Conservation (phyloP, 2,113 vertebrate species). For the Hemibagrus wyckioides region DNA sequence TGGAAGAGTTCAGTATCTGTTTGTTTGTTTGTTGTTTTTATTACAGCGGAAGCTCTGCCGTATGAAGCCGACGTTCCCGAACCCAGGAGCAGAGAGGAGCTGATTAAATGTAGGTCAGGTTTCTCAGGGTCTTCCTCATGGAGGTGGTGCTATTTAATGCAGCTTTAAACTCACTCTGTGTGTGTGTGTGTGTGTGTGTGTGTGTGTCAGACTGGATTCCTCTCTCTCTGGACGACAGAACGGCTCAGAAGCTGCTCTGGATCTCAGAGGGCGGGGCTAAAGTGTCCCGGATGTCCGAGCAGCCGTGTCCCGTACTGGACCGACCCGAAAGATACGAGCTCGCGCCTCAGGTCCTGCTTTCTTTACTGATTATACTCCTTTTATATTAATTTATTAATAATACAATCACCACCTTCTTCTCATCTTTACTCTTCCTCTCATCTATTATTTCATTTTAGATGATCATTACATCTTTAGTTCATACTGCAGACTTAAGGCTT, state of each 20-base stretch:
- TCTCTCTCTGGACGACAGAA: slow-evolving; percentile 71
- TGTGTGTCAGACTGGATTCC: slow-evolving; percentile 68
- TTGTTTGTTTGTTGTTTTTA: slow-evolving; percentile 4
- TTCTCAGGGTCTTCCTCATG: neutral
- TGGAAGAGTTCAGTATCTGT: neutral
- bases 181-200: neutral
- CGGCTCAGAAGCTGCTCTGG: slow-evolving; percentile 76
- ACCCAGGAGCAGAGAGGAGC: slow-evolving; percentile 71
- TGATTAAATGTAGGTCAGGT: slow-evolving; percentile 66
- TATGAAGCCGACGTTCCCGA: slow-evolving; percentile 74
- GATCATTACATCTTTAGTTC: neutral
- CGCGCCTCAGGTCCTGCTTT: slow-evolving; percentile 68
- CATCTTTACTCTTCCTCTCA: too few species aligned
- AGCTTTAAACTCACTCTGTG: neutral
- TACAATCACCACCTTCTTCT: too few species aligned
- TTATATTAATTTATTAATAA: too few species aligned
- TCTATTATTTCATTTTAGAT: too few species aligned
- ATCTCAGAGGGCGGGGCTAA: slow-evolving; percentile 69
- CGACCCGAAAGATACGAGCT: slow-evolving; percentile 74
- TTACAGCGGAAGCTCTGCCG: slow-evolving; percentile 61
- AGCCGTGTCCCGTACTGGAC: slow-evolving; percentile 72
- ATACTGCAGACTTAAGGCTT: too few species aligned
- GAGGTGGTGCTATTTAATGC: neutral
- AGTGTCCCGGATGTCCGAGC: slow-evolving; percentile 69
- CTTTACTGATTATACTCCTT: neutral